Base-by-base conservation (phyloP, 1,140 invertebrate genomes). In the Lordiphosa collinella region DNA sequence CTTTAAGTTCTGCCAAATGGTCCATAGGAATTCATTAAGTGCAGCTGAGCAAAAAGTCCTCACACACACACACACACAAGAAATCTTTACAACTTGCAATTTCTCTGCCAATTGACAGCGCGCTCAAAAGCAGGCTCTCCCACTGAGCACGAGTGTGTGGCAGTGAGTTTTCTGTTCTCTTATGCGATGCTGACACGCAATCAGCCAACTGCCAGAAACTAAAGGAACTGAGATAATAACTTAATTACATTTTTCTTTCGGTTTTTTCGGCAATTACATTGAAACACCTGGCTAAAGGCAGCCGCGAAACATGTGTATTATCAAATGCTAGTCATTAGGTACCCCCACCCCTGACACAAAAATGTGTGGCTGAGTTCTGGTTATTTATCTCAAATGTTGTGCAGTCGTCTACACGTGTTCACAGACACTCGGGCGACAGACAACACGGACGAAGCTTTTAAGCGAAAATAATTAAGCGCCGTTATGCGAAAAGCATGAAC, bases 321-420 rank as follows among this genome's bases (percentile, higher is more conserved):
- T 76, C 76, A 82, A 82, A 71, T 71, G 71, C 62, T 67, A 76
- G 62, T 82, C 76, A 82, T 82, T 84, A 84, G 78, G 16, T 46
- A 25, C 29, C 50, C 44, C 52, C 14, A 36, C 37, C 12, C 52
- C 41, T 4, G 11, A 2, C 25, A 3, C 7, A 18, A n/a, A n/a
- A 34, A 7, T 48, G 14, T 16, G 38, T 44, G 47, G 37, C 43
- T 59, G 53, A 50, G 49, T 67, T 57, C 60, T 80, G 54, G 66
- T 72, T 71, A 71, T 76, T 61, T 80, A 76, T 82, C 78, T 72
- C 67, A 72, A 76, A 64, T 54, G 71, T 53, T 71, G 37, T 71
- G 61, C 35, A 54, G 55, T 53, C 55, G 55, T 53, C 55, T 84
- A 82, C 67, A 82, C 78, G 76, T 82, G 78, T 68, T 49, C 37